Percentiles rank a stretch among this genome's conserved stretches.
Evolutionary conservation across 1,140 invertebrate genomes (phyloP).

Genomic region (Mizuhopecten yessoensis): DNA sequence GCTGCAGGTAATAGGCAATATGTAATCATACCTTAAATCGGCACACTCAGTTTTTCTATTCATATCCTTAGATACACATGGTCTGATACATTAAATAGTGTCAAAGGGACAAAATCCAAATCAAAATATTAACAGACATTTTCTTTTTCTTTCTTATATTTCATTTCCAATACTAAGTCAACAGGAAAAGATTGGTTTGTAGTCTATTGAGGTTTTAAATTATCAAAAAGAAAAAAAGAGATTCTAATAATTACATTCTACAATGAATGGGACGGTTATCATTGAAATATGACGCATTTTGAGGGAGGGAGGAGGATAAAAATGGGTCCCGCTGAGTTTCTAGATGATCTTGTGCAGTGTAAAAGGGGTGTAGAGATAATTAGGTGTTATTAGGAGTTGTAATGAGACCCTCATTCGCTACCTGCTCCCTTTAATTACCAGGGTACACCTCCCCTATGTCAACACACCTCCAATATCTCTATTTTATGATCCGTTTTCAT

Average conservation of each 20-base stretch:
- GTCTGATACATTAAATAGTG: neutral
- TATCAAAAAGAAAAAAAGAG: neutral
- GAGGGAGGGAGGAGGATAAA: neutral
- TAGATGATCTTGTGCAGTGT: neutral
- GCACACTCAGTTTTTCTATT: neutral
- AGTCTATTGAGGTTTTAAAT: neutral
- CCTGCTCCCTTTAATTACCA: slow-evolving; percentile 7
- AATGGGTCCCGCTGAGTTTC: neutral
- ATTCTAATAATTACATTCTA: neutral
- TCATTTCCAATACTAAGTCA: neutral
- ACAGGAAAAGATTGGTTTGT: neutral
- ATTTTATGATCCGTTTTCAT: neutral
- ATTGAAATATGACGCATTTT: neutral
- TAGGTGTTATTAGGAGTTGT: neutral
- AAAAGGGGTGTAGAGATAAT: neutral
- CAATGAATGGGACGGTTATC: neutral
- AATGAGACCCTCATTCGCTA: neutral
- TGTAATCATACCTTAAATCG: neutral
- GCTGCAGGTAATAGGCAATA: neutral
- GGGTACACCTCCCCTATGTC: neutral
- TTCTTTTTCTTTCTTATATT: too few species aligned
- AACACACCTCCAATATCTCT: neutral
- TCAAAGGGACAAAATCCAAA: neutral
- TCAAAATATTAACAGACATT: neutral
- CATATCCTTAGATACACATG: too few species aligned